Percentiles rank a stretch among this genome's conserved stretches.
Evolutionary conservation across 2,797 vertebrate genomes (phyloP).

Genomic region (Diplodus puntazzo): DNA sequence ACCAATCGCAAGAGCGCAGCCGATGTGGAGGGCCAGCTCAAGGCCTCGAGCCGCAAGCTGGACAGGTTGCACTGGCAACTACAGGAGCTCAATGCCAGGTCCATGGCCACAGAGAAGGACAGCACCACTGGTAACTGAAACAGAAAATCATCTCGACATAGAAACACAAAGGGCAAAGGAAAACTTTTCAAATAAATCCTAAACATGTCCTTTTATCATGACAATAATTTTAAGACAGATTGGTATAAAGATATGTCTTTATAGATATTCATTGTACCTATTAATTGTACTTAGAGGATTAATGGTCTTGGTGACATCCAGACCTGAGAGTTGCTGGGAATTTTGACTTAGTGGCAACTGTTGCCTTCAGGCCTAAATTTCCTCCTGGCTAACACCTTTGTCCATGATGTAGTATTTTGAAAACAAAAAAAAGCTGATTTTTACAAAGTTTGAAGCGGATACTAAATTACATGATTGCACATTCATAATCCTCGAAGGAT

Average conservation of each 20-base stretch:
- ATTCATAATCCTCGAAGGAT: too few species aligned
- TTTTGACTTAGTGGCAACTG: too few species aligned
- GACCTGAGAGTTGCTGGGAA: too few species aligned
- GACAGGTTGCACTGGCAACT: slow-evolving; percentile 91
- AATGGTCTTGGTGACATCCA: too few species aligned
- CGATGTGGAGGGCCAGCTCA: slow-evolving; percentile 91
- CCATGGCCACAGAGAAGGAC: slow-evolving; percentile 87
- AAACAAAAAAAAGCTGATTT: background rate
- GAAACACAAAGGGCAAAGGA: background rate
- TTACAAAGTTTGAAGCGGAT: background rate
- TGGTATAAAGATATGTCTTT: too few species aligned
- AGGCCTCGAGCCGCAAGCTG: slow-evolving; percentile 91
- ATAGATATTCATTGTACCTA: background rate
- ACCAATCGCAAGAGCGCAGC: slow-evolving; percentile 91
- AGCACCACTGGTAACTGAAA: slow-evolving; percentile 53
- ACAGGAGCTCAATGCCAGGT: slow-evolving; percentile 90
- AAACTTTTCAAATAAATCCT: too few species aligned
- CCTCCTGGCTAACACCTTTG: too few species aligned
- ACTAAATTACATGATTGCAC: too few species aligned
- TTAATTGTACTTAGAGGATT: background rate
- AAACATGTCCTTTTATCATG: too few species aligned
- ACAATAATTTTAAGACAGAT: background rate
- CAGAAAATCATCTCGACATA: background rate
- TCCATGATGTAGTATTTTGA: background rate
- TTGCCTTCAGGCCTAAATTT: too few species aligned